Conservation (phyloP, 2,113 vertebrate species). For the Corythornis madagascariensis region DNA sequence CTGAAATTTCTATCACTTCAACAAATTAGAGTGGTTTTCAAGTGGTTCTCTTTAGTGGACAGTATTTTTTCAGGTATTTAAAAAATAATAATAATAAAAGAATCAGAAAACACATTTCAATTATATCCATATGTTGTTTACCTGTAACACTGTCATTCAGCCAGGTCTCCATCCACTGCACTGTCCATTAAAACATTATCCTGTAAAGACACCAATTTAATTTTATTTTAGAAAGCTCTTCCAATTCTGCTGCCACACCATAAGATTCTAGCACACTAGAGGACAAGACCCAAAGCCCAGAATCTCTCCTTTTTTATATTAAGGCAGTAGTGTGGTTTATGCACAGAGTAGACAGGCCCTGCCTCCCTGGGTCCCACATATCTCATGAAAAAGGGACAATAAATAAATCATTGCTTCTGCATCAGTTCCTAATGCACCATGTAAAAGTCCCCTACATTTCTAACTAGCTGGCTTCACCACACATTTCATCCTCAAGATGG, state of each 20-base stretch:
- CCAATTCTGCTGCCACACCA: not conserved
- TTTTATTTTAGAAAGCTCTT: not conserved
- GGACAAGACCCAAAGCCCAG: not conserved
- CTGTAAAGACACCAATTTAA: not conserved
- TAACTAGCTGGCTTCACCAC: not conserved
- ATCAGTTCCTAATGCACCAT: not conserved
- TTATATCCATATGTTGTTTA: not conserved
- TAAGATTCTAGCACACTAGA: not conserved
- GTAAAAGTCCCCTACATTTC: not conserved
- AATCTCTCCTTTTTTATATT: not conserved
- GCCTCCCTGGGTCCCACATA: not conserved
- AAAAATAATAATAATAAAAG: not conserved
- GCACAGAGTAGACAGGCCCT: not conserved
- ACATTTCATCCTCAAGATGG: not conserved
- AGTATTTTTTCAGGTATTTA: not conserved
- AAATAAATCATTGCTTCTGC: rapidly evolving
- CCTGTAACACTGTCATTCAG: not conserved
- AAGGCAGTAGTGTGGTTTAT: not conserved
- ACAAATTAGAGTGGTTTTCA: not conserved
- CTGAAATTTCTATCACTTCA: not conserved
- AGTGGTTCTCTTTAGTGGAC: not conserved
- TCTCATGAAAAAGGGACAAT: not conserved
- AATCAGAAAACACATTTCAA: not conserved
- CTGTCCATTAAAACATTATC: not conserved
- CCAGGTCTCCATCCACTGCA: too few species aligned